These are phyloP conservation scores for Decapterus maruadsi DNA, from an alignment of 2,797 vertebrate genomes.

Conservation along the genomic window DNA sequence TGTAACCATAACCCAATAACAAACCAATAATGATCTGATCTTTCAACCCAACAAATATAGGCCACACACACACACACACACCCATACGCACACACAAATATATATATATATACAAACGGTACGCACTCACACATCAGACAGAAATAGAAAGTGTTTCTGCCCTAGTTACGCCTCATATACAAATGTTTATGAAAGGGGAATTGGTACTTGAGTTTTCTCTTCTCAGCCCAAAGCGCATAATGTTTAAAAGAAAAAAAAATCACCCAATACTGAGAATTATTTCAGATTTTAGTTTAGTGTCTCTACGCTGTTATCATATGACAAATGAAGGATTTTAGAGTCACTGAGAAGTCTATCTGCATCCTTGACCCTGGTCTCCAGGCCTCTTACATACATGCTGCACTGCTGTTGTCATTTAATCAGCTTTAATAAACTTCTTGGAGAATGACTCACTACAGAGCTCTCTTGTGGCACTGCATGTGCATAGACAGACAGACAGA, in stretches of 20 bases:
- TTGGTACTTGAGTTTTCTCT: not conserved
- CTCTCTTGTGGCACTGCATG: not conserved
- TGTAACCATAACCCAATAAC: too few relatives aligned
- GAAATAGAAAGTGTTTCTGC: constrained; percentile 44
- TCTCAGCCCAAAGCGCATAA: not conserved
- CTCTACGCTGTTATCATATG: not conserved
- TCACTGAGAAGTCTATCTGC: too few relatives aligned
- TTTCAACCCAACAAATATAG: too few relatives aligned
- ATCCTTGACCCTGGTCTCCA: not conserved
- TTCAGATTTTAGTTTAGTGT: not conserved
- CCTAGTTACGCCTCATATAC: constrained; percentile 22
- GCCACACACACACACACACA: too few relatives aligned
- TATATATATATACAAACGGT: not conserved
- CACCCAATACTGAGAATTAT: too few relatives aligned
- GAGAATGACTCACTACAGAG: constrained; percentile 13
- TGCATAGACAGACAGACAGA: not conserved
- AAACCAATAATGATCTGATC: too few relatives aligned
- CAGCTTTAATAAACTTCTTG: constrained; percentile 14
- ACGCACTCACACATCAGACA: constrained; percentile 18
- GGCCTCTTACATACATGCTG: not conserved
- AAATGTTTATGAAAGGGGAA: constrained; percentile 35
- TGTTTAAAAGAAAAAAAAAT: not conserved
- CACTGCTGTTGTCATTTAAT: not conserved
- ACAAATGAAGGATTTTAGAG: not conserved
- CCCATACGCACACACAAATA: not conserved